Evolutionary conservation across 2,888 invertebrate genomes (phyloP), one percentile per base, ranked within the genome.

Genomic region (Vanessa cardui): DNA sequence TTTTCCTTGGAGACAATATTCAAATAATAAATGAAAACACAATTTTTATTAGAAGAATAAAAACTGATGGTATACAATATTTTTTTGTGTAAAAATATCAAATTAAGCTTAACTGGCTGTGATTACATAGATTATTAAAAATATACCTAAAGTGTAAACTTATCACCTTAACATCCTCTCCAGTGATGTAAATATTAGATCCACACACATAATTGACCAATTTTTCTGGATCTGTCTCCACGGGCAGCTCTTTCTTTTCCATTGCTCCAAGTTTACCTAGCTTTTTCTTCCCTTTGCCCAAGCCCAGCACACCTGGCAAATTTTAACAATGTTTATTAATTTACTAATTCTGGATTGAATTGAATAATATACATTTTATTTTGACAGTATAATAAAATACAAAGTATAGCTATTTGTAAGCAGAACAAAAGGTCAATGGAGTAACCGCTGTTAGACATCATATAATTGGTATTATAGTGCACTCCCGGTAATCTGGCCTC

Each of bases 141-240:
- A 21, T 16, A 50, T 52, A 39, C 12, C 39, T 1, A 39, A 39
- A 9, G 2, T 39, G 39, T 12, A 39, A 39, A 9, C 39, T 39
- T 39, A 39, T 6, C 73, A 94, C 94, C 90, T 96, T 94, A 0
- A 98, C 91, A 81, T 98, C 98, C 83, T 97, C 94, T 0, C 98
- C 96, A 16, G 96, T 95, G 81, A 95, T 95, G 69, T 94, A 93
- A 64, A 97, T 95, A 83, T 99, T 98, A 66, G 96, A 96, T 2
- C 99, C 99, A 78, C 98, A 98, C 9, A 96, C 96, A 81, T 94
- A 96, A 66, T 90, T 95, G 0, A 96, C 94, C 39, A 99, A 91
- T 83, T 95, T 96, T 31, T 95, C 87, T 0, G 96, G 93, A 88
- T 99, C 98, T 0, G 95, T 96, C 91, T 98, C 98, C 2, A 98